Evolutionary conservation across 2,888 invertebrate genomes (phyloP).

Genomic region (Phrixothrix hirtus): DNA sequence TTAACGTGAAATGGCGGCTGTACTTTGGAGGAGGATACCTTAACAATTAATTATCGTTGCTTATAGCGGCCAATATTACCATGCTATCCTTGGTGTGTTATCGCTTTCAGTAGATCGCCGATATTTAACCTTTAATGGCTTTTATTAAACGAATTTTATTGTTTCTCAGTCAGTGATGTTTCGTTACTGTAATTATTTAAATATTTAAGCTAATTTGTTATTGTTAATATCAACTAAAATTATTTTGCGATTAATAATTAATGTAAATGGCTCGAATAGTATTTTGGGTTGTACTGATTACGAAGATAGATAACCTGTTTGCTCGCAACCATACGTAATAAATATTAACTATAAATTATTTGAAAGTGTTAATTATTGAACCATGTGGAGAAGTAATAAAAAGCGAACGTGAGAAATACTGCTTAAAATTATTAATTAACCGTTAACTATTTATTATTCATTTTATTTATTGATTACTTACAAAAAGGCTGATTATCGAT

Average conservation of each 20-base stretch:
- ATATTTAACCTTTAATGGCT: constrained; percentile 21
- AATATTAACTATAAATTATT: constrained; percentile 16
- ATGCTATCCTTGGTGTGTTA: constrained; percentile 33
- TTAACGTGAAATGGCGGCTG: constrained; percentile 16
- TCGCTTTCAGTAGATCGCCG: constrained; percentile 20
- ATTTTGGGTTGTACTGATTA: constrained; percentile 5
- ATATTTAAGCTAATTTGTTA: not conserved
- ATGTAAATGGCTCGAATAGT: constrained; percentile 8
- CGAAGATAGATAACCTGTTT: constrained; percentile 8
- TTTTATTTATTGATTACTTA: constrained; percentile 15
- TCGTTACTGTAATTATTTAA: not conserved
- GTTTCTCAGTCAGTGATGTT: constrained; percentile 2
- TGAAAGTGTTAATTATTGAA: constrained; percentile 19
- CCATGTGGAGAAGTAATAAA: constrained; percentile 15
- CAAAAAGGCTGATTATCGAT: constrained; percentile 3
- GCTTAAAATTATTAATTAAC: constrained; percentile 21
- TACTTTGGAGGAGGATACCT: constrained; percentile 27
- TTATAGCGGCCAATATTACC: constrained; percentile 37
- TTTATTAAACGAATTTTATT: constrained; percentile 8
- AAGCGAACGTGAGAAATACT: constrained; percentile 28
- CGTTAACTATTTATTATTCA: constrained; percentile 18
- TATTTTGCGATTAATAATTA: not conserved
- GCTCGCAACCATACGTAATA: constrained; percentile 7
- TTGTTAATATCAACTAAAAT: not conserved
- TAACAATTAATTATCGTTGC: constrained; percentile 40